Percentiles rank a stretch among this genome's conserved stretches.
phyloP scores from a whole-genome alignment of 2,797 vertebrate genomes.

The Diceros bicornis region DNA sequence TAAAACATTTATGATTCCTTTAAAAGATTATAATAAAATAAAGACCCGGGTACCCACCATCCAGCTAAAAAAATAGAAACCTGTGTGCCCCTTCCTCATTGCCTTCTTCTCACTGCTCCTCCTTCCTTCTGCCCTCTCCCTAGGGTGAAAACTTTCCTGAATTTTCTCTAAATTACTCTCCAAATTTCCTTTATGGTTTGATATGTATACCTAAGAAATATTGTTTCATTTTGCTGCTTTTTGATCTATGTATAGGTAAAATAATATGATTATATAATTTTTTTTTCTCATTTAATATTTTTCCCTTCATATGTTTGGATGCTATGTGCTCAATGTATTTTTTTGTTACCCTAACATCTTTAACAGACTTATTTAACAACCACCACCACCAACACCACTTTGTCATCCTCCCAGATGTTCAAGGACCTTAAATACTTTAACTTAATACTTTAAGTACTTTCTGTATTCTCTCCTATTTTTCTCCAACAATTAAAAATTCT shows the following conservation, averaged over 20 bases:
- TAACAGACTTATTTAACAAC: background rate
- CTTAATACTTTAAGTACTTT: conserved; percentile 18
- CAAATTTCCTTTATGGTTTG: background rate
- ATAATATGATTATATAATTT: background rate
- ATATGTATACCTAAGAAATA: background rate
- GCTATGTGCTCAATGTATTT: background rate
- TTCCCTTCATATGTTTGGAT: background rate
- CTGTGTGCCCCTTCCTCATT: fast-evolving
- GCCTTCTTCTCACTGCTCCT: fast-evolving
- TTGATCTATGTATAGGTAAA: background rate
- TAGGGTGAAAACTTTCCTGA: background rate
- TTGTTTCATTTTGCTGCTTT: background rate
- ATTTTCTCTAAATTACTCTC: background rate
- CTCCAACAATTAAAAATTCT: background rate
- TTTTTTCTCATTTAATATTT: background rate
- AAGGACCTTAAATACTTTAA: conserved; percentile 18
- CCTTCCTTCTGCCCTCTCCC: fast-evolving
- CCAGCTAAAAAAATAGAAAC: background rate
- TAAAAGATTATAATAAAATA: background rate
- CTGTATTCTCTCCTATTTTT: background rate
- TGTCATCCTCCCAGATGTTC: background rate
- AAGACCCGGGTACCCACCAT: background rate
- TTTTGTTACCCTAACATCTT: background rate
- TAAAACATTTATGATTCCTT: background rate
- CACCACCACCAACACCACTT: background rate